These are phyloP conservation scores for Patella ulyssiponensis DNA, from an alignment of 2,888 invertebrate genomes.

Conservation along the genomic window DNA sequence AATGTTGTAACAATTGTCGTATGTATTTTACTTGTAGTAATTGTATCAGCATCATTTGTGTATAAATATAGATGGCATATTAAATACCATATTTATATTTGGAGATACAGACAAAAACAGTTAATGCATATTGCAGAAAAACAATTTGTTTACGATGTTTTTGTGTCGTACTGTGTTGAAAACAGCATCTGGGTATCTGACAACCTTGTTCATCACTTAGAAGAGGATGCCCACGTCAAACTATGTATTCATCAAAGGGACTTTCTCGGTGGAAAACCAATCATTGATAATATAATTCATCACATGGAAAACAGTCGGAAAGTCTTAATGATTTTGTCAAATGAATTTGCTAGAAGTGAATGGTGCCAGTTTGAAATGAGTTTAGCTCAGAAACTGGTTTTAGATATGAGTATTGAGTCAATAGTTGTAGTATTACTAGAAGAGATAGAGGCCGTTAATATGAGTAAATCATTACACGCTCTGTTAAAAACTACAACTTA, in stretches of 20 bases:
- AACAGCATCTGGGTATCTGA: slow-evolving; percentile 80
- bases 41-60: background rate
- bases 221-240: slow-evolving; percentile 72
- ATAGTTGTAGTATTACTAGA: slow-evolving; percentile 79
- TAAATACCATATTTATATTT: slow-evolving; percentile 2
- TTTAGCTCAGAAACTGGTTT: slow-evolving; percentile 77
- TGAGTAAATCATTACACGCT: slow-evolving; percentile 76
- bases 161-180: slow-evolving; percentile 80
- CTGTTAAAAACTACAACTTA: too few relatives aligned
- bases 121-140: slow-evolving; percentile 55
- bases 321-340: slow-evolving; percentile 79
- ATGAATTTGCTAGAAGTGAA: slow-evolving; percentile 79
- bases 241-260: slow-evolving; percentile 82
- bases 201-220: slow-evolving; percentile 78
- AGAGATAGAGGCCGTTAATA: slow-evolving; percentile 77
- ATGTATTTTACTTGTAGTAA: background rate
- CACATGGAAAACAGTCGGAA: slow-evolving; percentile 80
- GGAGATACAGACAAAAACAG: slow-evolving; percentile 69
- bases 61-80: background rate
- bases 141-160: slow-evolving; percentile 77
- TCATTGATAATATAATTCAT: slow-evolving; percentile 81
- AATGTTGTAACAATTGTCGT: background rate
- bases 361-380: slow-evolving; percentile 85
- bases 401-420: slow-evolving; percentile 76
- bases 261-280: slow-evolving; percentile 80